Evolutionary conservation across 2,113 vertebrate species (phyloP).

Genomic region (Piaya cayana): DNA sequence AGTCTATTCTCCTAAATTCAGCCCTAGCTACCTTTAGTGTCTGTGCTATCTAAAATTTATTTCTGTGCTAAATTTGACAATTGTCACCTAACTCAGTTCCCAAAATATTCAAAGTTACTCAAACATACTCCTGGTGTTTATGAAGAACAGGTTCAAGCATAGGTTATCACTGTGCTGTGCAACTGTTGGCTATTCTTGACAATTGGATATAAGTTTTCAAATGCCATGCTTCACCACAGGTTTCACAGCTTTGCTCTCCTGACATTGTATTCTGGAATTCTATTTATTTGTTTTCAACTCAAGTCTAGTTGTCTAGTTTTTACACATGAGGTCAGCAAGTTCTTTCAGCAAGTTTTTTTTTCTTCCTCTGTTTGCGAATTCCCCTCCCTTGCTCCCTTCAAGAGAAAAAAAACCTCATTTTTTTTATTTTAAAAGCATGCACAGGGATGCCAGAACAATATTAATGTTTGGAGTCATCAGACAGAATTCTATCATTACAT

Average conservation of each 20-base stretch:
- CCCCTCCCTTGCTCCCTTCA: neutral
- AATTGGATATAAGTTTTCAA: neutral
- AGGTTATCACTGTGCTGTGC: neutral
- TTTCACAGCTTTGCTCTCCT: neutral
- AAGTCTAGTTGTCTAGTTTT: neutral
- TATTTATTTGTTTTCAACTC: neutral
- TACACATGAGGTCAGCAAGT: neutral
- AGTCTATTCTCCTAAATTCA: neutral
- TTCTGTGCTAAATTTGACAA: neutral
- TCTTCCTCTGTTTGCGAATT: neutral
- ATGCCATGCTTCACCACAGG: neutral
- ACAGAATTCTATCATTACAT: neutral
- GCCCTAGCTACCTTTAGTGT: neutral
- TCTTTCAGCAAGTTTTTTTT: neutral
- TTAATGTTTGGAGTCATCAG: neutral
- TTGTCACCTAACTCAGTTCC: neutral
- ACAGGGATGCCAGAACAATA: neutral
- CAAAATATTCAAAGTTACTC: neutral
- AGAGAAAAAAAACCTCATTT: neutral
- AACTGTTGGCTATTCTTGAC: neutral
- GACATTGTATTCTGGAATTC: neutral
- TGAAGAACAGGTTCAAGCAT: neutral
- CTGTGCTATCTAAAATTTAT: neutral
- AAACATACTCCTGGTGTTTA: neutral
- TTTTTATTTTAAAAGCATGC: neutral